A percentile compares a stretch with the other conserved stretches of the same genome.
Evolutionary conservation across 1,140 invertebrate genomes (phyloP).

Genomic region (Tetragnatha versicolor): DNA sequence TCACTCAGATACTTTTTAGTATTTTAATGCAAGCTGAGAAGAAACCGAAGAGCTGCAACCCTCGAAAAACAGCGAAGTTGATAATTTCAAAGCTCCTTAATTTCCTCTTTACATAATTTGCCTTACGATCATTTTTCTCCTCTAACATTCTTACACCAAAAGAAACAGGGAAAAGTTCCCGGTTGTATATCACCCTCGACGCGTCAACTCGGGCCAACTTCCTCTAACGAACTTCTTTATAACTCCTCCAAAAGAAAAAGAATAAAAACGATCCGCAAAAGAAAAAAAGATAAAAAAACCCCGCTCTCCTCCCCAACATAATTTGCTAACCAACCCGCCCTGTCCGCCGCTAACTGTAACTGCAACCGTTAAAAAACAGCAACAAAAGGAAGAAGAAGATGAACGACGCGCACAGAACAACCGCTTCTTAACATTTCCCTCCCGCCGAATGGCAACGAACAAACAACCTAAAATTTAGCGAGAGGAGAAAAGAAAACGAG

Average conservation of each 20-base stretch:
- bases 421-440: conserved; percentile 42
- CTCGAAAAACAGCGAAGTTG: no score
- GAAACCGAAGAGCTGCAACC: no score
- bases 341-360: conserved; percentile 7
- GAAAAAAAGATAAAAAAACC: conserved; percentile 3
- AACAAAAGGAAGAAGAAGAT: conserved; percentile 11
- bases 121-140: no score
- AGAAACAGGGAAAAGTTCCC: no score
- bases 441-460: conserved; percentile 32
- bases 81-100: no score
- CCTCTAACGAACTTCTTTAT: no score
- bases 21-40: no score
- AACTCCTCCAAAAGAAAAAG: background rate
- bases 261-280: background rate
- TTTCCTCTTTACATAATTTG: no score
- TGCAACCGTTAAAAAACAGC: background rate
- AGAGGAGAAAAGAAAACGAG: background rate
- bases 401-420: conserved; percentile 35
- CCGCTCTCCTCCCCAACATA: conserved; percentile 3
- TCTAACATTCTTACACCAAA: no score
- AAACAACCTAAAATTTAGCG: conserved; percentile 46
- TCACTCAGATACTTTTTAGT: no score
- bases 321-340: conserved; percentile 30
- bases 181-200: no score
- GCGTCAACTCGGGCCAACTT: no score